Evolutionary conservation across 2,113 vertebrate species (phyloP).

Genomic region (Apteryx mantelli): DNA sequence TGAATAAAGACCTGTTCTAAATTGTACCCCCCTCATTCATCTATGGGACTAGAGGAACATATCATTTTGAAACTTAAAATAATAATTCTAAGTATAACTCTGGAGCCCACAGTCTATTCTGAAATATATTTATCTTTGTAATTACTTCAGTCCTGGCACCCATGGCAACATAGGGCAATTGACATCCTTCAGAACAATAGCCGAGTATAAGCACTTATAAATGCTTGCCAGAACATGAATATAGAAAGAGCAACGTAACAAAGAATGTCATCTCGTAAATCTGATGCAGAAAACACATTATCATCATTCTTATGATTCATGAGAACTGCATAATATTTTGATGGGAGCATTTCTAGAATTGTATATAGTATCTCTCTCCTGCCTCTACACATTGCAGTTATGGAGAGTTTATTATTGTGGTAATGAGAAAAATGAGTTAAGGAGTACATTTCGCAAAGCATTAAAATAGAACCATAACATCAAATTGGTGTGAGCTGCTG

Average conservation of each 20-base stretch:
- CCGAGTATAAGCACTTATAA: neutral
- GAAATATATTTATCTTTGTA: neutral
- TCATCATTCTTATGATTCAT: neutral
- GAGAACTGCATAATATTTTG: neutral
- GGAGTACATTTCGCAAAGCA: neutral
- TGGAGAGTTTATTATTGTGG: neutral
- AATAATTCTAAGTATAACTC: neutral
- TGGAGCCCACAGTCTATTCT: neutral
- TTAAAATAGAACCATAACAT: slow-evolving; percentile 1
- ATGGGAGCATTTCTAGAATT: neutral
- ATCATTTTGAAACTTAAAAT: neutral
- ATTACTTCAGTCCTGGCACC: neutral
- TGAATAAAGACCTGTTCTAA: neutral
- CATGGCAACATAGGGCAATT: neutral
- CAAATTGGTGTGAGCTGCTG: neutral
- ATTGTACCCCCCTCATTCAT: accelerated
- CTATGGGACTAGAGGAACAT: neutral
- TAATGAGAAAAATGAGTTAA: slow-evolving; percentile 3
- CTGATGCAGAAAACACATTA: neutral
- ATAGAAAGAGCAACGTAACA: neutral
- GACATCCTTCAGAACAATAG: neutral
- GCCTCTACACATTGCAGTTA: neutral
- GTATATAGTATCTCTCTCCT: neutral
- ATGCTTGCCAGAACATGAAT: neutral
- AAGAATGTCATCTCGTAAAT: neutral